These are phyloP conservation scores for Rhombomys opimus DNA, from an alignment of 2,113 vertebrate species.

Conservation along the genomic window DNA sequence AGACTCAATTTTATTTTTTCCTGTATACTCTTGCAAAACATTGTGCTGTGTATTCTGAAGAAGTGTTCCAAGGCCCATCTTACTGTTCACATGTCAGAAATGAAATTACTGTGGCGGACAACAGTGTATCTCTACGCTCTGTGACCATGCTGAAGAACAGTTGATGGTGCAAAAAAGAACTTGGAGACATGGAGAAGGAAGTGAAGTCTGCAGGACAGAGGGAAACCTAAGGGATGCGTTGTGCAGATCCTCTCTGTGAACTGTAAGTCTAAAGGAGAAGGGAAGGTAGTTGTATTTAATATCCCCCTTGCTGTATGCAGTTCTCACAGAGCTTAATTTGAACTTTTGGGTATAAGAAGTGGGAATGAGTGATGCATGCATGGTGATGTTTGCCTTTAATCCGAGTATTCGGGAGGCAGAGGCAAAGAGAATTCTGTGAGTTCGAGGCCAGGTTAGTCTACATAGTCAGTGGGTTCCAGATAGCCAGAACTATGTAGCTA, in stretches of 20 bases:
- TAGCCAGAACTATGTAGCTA: not conserved
- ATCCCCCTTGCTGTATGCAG: not conserved
- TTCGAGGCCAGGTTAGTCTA: not conserved
- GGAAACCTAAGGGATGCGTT: not conserved
- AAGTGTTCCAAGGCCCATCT: not conserved
- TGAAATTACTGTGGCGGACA: slow-evolving; percentile 37
- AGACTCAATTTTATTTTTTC: slow-evolving; percentile 8
- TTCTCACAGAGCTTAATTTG: not conserved
- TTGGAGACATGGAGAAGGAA: not conserved
- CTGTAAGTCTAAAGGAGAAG: not conserved
- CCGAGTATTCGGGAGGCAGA: not conserved
- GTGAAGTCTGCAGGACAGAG: not conserved
- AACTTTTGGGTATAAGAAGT: not conserved
- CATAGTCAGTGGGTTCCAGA: not conserved
- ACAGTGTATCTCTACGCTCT: not conserved
- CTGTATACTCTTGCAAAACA: slow-evolving; percentile 51
- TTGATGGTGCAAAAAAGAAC: not conserved
- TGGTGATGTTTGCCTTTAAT: not conserved
- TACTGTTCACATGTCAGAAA: slow-evolving; percentile 52
- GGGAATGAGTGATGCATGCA: not conserved
- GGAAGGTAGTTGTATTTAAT: not conserved
- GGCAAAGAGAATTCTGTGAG: not conserved
- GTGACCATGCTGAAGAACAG: not conserved
- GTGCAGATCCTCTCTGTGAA: not conserved
- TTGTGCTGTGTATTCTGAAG: not conserved